Evolutionary conservation across 2,888 invertebrate genomes (phyloP).

Genomic region (Himalopsyche tibetana): DNA sequence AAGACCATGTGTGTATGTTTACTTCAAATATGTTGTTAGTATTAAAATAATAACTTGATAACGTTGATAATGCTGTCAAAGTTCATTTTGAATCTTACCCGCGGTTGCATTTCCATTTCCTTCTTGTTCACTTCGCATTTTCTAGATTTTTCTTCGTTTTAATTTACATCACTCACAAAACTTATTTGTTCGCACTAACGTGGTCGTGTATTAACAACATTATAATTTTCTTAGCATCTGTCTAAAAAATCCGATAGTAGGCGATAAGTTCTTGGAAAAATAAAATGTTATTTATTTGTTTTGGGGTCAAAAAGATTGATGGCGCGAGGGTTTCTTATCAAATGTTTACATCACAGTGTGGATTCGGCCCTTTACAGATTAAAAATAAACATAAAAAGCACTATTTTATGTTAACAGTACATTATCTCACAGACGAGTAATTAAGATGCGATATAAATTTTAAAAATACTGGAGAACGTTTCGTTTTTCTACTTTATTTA

Average conservation of each 20-base stretch:
- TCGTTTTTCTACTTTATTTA: neutral
- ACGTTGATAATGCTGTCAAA: no score
- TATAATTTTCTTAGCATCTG: slow-evolving; percentile 38
- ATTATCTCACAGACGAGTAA: neutral
- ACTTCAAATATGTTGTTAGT: no score
- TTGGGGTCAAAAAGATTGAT: slow-evolving; percentile 32
- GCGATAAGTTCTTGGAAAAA: neutral
- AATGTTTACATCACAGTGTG: neutral
- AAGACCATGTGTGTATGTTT: no score
- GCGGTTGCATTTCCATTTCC: slow-evolving; percentile 60
- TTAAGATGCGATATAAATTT: neutral
- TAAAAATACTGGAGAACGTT: neutral
- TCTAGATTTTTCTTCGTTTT: slow-evolving; percentile 56
- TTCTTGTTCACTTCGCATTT: slow-evolving; percentile 64
- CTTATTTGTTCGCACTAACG: neutral
- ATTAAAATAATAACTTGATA: no score
- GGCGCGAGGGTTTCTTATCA: slow-evolving; percentile 14
- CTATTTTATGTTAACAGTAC: slow-evolving; percentile 1
- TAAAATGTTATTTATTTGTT: slow-evolving; percentile 42
- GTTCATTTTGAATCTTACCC: slow-evolving; percentile 46
- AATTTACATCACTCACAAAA: slow-evolving; percentile 39
- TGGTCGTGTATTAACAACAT: neutral
- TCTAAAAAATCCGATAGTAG: slow-evolving; percentile 24
- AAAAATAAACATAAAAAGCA: neutral
- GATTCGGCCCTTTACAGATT: slow-evolving; percentile 34